Evolutionary conservation across 1,140 invertebrate genomes (phyloP).

Genomic region (Hylyphantes graminicola): DNA sequence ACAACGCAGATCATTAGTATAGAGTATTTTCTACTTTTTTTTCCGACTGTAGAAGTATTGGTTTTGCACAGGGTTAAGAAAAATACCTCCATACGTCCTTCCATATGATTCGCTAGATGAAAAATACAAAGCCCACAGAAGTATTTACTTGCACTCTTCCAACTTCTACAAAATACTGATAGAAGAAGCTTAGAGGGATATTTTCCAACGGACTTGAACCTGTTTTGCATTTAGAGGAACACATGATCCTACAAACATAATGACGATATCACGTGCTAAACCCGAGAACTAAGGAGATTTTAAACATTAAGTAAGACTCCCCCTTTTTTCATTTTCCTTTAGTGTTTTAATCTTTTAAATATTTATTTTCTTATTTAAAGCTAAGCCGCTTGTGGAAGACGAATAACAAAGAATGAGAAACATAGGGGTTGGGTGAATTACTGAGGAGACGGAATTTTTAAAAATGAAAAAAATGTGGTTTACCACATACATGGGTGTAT

Average conservation of each 20-base stretch:
- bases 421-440: slow-evolving; percentile 5
- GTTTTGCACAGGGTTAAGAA: slow-evolving; percentile 34
- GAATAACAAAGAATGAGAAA: slow-evolving; percentile 34
- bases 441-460: neutral
- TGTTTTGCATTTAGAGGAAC: too few relatives aligned
- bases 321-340: neutral
- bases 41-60: slow-evolving; percentile 28
- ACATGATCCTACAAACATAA: slow-evolving; percentile 18
- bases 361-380: slow-evolving; percentile 38
- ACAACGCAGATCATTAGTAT: slow-evolving; percentile 40
- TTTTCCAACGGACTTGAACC: too few relatives aligned
- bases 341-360: slow-evolving; percentile 53
- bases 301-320: slow-evolving; percentile 30
- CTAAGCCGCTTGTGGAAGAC: slow-evolving; percentile 28
- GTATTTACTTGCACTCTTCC: too few relatives aligned
- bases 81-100: slow-evolving; percentile 41
- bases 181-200: too few relatives aligned
- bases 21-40: slow-evolving; percentile 16
- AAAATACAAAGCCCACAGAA: too few relatives aligned
- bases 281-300: slow-evolving; percentile 46
- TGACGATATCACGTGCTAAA: slow-evolving; percentile 54
- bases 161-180: too few relatives aligned
- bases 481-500: neutral
- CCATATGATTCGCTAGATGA: neutral
- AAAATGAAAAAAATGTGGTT: neutral